Conservation (phyloP, 92 coral and sea anemone species). For the Nematostella vectensis region DNA sequence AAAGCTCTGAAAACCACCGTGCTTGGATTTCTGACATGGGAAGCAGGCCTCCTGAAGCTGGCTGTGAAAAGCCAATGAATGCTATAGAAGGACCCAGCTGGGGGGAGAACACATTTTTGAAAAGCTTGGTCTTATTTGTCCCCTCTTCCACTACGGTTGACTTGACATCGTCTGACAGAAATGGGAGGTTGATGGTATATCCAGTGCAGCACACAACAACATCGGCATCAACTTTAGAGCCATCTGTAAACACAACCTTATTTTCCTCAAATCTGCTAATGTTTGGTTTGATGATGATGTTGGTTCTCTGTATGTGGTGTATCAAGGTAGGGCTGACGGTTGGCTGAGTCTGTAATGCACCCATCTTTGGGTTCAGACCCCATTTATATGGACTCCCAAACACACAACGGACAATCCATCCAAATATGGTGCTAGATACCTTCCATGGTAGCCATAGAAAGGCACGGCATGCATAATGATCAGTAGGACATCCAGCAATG, state of each 20-base stretch:
- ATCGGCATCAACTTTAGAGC: slow-evolving; percentile 36
- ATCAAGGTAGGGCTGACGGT: slow-evolving; percentile 68
- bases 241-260: slow-evolving; percentile 53
- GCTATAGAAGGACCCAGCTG: slow-evolving; percentile 54
- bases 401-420: slow-evolving; percentile 32
- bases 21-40: slow-evolving; percentile 73
- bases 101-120: slow-evolving; percentile 59
- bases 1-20: slow-evolving; percentile 70
- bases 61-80: slow-evolving; percentile 65
- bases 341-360: slow-evolving; percentile 63
- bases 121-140: slow-evolving; percentile 52
- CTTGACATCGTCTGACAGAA: slow-evolving; percentile 26
- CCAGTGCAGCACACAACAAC: slow-evolving; percentile 69
- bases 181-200: slow-evolving; percentile 45
- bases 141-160: slow-evolving; percentile 36
- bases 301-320: slow-evolving; percentile 60
- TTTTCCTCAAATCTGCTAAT: slow-evolving; percentile 29
- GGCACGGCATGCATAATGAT: slow-evolving; percentile 62
- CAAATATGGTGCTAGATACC: slow-evolving; percentile 43
- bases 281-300: slow-evolving; percentile 51
- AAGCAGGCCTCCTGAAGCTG: slow-evolving; percentile 73
- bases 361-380: slow-evolving; percentile 69
- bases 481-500: slow-evolving; percentile 56
- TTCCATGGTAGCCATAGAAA: slow-evolving; percentile 76
- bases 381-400: slow-evolving; percentile 65